Percentiles rank a stretch among this genome's conserved stretches.
phyloP scores from a whole-genome alignment of 2,797 vertebrate genomes.

The Darevskia nairensis region DNA sequence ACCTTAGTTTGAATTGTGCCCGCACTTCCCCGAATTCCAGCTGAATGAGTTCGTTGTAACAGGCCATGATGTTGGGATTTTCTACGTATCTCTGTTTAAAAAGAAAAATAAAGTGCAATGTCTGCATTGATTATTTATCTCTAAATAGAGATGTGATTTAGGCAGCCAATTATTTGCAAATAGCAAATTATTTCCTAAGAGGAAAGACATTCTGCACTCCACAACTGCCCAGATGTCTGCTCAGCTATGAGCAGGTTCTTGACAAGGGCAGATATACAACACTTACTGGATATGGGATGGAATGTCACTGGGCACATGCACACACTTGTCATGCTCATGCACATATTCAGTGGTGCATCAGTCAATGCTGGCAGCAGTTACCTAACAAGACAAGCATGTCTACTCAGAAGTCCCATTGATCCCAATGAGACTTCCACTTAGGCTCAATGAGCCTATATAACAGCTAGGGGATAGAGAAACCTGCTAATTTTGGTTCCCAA shows the following conservation, averaged over 20 bases:
- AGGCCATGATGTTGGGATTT: constrained; percentile 94
- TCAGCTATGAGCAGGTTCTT: background rate
- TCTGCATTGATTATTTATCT: background rate
- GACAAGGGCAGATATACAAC: background rate
- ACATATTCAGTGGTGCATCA: background rate
- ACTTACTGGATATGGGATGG: background rate
- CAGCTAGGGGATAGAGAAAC: too few species aligned
- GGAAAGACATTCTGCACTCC: background rate
- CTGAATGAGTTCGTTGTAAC: constrained; percentile 97
- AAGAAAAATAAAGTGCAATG: constrained; percentile 45
- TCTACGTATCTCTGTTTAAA: constrained; percentile 90
- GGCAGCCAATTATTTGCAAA: background rate
- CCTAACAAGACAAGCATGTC: too few species aligned
- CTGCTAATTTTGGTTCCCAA: too few species aligned
- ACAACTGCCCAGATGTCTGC: background rate
- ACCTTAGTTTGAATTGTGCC: constrained; percentile 97
- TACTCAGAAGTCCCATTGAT: too few species aligned
- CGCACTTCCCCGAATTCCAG: constrained; percentile 93
- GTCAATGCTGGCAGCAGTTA: background rate
- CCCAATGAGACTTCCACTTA: too few species aligned
- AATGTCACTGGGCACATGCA: background rate
- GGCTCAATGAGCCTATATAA: too few species aligned
- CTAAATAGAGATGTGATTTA: background rate
- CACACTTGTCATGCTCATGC: background rate
- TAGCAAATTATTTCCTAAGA: background rate